Evolutionary conservation across 53 echinoderm and acorn worm genomes (phyloP).

Genomic region (Holothuria scabra): DNA sequence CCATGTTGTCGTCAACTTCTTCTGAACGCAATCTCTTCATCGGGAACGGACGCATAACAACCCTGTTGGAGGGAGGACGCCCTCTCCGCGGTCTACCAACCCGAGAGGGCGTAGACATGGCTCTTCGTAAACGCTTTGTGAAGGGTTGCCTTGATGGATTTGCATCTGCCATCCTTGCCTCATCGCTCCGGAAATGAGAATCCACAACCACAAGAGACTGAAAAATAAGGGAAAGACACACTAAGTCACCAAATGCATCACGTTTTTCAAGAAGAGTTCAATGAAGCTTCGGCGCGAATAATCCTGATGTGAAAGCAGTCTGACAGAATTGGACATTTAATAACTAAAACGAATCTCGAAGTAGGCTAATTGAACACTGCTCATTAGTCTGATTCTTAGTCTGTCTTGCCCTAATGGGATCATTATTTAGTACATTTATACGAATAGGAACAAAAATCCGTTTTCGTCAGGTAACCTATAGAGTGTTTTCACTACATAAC

Average conservation of each 20-base stretch:
- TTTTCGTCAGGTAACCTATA: too few species aligned
- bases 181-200: not conserved
- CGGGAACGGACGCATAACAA: conserved; percentile 9
- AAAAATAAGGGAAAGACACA: not conserved
- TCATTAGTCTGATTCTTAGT: too few species aligned
- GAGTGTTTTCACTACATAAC: too few species aligned
- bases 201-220: conserved; percentile 23
- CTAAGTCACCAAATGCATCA: not conserved
- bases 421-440: too few species aligned
- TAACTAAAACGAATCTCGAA: too few species aligned
- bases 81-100: conserved; percentile 17
- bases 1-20: not conserved
- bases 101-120: conserved; percentile 9
- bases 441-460: too few species aligned
- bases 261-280: not conserved
- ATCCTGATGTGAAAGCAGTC: too few species aligned
- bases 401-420: too few species aligned
- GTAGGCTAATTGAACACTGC: too few species aligned
- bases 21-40: not conserved
- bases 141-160: not conserved
- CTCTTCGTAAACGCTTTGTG: conserved; percentile 8
- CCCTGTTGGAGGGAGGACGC: conserved; percentile 1
- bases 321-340: too few species aligned
- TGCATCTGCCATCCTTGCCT: not conserved
- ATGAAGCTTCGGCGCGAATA: not conserved